A percentile compares a stretch with the other conserved stretches of the same genome.
Evolutionary conservation across 2,888 invertebrate species (phyloP).

Genomic region (Clepsis dumicolana): DNA sequence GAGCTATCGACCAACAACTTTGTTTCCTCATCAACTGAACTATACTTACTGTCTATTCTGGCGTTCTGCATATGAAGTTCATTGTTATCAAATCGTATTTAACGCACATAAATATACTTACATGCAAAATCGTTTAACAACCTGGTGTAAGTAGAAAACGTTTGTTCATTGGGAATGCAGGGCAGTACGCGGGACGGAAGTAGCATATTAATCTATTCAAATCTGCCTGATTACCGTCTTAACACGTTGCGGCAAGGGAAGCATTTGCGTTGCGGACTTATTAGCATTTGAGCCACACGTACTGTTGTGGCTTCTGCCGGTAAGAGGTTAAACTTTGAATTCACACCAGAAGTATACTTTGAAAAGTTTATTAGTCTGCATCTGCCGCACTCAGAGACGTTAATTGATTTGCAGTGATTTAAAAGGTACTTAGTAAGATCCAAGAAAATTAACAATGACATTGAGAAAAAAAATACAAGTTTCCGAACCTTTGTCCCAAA

Average conservation of each 20-base stretch:
- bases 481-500: no score
- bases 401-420: not conserved
- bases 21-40: not conserved
- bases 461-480: no score
- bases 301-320: not conserved
- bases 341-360: not conserved
- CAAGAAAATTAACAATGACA: no score
- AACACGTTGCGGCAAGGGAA: conserved; percentile 23
- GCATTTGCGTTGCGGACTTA: conserved; percentile 30
- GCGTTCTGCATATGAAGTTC: not conserved
- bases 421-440: no score
- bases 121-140: not conserved
- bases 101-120: no score
- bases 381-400: not conserved
- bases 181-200: conserved; percentile 53
- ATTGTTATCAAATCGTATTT: not conserved
- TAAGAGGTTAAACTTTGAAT: not conserved
- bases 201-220: conserved; percentile 56
- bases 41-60: not conserved
- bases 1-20: no score
- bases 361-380: no score
- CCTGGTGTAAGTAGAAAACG: not conserved
- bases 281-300: conserved; percentile 30
- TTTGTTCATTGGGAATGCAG: conserved; percentile 48
- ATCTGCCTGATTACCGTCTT: conserved; percentile 52